Evolutionary conservation across 2,797 vertebrate species (phyloP), one percentile per base, ranked within the genome.

Genomic region (Setipinna tenuifilis): DNA sequence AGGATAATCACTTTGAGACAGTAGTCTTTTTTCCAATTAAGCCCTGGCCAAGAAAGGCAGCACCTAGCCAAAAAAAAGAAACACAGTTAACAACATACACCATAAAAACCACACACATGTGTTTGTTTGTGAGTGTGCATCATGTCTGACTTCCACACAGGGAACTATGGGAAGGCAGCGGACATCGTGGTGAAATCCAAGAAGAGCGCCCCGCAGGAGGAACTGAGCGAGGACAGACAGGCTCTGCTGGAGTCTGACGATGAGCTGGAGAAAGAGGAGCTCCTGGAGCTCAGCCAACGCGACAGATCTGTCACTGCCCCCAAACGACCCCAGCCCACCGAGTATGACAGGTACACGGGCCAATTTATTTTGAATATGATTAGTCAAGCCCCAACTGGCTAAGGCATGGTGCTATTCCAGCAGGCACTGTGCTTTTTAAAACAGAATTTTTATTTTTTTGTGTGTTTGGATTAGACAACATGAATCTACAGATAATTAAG

Each of bases 151-250:
- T 78, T 87, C 19, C 71, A 78, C 7, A 0, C 88, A 98, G 97
- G 97, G 82, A 98, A 97, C 90, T 94, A 94, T 83, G 97, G 97
- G 23, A 98, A 98, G 91, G 94, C 92, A 0, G 93, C 94, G 71
- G 95, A 95, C 54, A 83, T 92, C 68, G 87, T 91, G 11, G 89
- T 90, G 75, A 96, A 92, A 88, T 87, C 90, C 80, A 91, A 93
- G 89, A 96, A 95, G 87, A 95, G 92, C 83, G 89, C 86, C 54
- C 91, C 88, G 46, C 92, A 93, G 84, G 95, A 92, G 19, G 85
- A 90, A 5, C 87, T 92, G 0, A 83, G 68, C 0, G 94, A 95
- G 71, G 95, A 96, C 83, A 83, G 14, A 0, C 92, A 94, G 88
- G 57, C 88, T 17, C 91, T 96, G 46, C 82, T 96, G 85, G 95